Percentiles rank a stretch among this genome's conserved stretches.
Evolutionary conservation across 2,888 invertebrate genomes (phyloP).

Genomic region (Antheraea yamamai): DNA sequence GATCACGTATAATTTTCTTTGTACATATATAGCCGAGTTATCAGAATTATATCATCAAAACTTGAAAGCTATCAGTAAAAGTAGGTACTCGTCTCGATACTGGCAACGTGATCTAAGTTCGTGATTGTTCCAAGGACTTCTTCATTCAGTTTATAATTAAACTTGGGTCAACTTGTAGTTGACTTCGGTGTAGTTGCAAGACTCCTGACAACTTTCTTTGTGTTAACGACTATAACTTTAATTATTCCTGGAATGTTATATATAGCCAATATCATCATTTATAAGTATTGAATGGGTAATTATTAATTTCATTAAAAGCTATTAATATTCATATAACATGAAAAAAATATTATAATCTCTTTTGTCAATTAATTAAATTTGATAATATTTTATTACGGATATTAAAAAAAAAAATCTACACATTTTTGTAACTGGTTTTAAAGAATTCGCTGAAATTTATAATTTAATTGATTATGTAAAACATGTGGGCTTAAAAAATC

Average conservation of each 20-base stretch:
- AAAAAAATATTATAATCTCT: not conserved
- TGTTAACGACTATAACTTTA: conserved; percentile 62
- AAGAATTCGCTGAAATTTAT: not conserved
- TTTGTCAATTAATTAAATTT: not conserved
- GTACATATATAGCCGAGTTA: not conserved
- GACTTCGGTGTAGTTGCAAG: conserved; percentile 61
- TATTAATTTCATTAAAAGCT: conserved; percentile 11
- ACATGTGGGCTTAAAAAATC: conserved; percentile 15
- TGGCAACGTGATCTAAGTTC: conserved; percentile 59
- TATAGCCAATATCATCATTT: conserved; percentile 44
- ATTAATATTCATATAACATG: not conserved
- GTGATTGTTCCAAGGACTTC: conserved; percentile 63
- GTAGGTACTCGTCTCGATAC: conserved; percentile 49
- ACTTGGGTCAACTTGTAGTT: conserved; percentile 69
- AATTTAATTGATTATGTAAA: not conserved
- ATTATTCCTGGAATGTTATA: conserved; percentile 56
- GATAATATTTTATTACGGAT: not conserved
- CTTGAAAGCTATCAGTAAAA: conserved; percentile 39
- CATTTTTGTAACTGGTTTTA: not conserved
- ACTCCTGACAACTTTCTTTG: conserved; percentile 63
- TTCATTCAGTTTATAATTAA: conserved; percentile 78
- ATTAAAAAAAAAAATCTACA: not conserved
- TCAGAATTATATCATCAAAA: conserved; percentile 10
- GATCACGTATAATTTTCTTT: not conserved
- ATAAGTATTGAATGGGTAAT: conserved; percentile 48